Base-by-base conservation (phyloP, 1,140 invertebrate genomes). In the Dinoponera quadriceps region DNA sequence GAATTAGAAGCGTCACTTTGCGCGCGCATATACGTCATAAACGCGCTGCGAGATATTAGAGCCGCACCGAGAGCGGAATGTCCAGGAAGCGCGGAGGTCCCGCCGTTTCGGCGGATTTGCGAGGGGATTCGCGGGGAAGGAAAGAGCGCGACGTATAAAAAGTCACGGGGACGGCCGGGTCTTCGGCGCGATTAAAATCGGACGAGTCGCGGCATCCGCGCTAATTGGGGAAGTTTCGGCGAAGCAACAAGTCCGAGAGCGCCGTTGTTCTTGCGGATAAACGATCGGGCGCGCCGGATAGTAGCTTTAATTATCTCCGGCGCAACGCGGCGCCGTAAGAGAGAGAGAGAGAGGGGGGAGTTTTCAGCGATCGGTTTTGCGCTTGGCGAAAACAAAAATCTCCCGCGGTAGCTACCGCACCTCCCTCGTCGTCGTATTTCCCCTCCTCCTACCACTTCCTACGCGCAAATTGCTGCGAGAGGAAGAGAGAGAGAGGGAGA, bases 221-320 rank as follows among this genome's bases (percentile, higher is more conserved):
- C 25, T 80, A 71, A 80, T 80, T 80, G n/a, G 25, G 38, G 9
- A 80, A 80, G 51, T 80, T 80, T 80, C 18, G 20, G 38, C 20
- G 29, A 44, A 29, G 63, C 65, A 69, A 69, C 65, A 78, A 69
- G 75, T 78, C 38, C 29, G 33, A 57, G 33, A 57, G 14, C 18
- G 38, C 3, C 38, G 38, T 44, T 69, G 25, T 27, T 27, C 22
- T 27, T 20, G 22, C 25, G 25, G 1, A 75, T 75, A 63, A 75
- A 63, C 60, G 11, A 62, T 63, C 66, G 7, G 3, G 49, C n/a
- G 7, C 9, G 49, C n/a, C 29, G 54, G 54, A 59, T 57, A 2
- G 29, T 69, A 44, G 65, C 65, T 14, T 80, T 25, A 80, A 80
- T 80, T 80, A 78, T 57, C 33, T 55, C 20, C 22, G 18, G 16